Evolutionary conservation across 1,140 invertebrate species (phyloP).

Genomic region (Holcopasites calliopsidis): DNA sequence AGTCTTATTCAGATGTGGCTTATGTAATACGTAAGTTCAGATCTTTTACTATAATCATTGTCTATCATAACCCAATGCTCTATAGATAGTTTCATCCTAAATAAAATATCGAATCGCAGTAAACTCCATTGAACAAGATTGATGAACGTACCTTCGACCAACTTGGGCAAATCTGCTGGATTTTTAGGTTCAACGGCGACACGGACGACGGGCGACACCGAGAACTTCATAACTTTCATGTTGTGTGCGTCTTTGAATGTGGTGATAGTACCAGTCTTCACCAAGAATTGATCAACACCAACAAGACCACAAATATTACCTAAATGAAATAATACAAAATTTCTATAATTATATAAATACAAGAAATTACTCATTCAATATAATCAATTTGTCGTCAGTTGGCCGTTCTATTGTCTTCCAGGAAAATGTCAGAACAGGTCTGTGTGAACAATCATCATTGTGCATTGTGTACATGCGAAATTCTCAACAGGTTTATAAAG

Average conservation of each 20-base stretch:
- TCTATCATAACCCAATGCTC: conserved; percentile 78
- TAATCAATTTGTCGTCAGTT: conserved; percentile 54
- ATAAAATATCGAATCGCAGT: conserved; percentile 6
- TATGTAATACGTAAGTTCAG: conserved; percentile 57
- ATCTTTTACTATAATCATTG: conserved; percentile 67
- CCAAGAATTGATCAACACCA: conserved; percentile 99
- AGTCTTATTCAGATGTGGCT: not conserved
- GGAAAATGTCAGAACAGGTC: conserved; percentile 69
- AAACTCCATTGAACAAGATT: conserved; percentile 5
- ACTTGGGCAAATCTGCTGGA: conserved; percentile 98
- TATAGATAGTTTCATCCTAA: conserved; percentile 70
- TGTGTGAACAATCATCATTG: conserved; percentile 72
- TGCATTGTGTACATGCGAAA: not conserved
- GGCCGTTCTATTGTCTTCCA: conserved; percentile 69
- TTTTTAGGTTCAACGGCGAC: conserved; percentile 99
- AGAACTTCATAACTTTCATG: conserved; percentile 99
- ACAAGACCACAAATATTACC: conserved; percentile 99
- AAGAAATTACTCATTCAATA: not conserved
- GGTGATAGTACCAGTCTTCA: conserved; percentile 99
- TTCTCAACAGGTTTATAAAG: not conserved
- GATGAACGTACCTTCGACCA: conserved; percentile 91
- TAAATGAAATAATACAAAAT: conserved; percentile 51
- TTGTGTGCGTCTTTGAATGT: conserved; percentile 99
- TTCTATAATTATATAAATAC: not conserved
- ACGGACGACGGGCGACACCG: conserved; percentile 99